Evolutionary conservation across 2,888 invertebrate species (phyloP), one percentile per base, ranked within the genome.

Genomic region (Galeopsomyia nigrocyanea): DNA sequence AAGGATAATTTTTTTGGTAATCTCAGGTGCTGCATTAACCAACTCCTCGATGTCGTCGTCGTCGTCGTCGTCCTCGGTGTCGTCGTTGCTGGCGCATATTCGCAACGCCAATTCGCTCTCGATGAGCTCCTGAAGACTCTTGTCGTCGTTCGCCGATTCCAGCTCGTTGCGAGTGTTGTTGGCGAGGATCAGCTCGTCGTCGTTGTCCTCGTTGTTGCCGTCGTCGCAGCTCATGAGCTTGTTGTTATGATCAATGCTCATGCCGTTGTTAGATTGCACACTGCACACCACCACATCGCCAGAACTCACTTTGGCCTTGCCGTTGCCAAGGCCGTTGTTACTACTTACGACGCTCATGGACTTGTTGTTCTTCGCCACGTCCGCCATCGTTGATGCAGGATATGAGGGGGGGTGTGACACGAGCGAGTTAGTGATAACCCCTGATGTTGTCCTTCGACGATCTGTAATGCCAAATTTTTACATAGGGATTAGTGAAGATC

Each of bases 191-290:
- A 84, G 78, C 74, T 83, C 82, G 68, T 85, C 82, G 68, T 84
- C 83, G 47, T 82, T 80, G 46, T 81, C 80, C 77, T 86, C 83
- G 68, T 85, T 83, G 71, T 17, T 16, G 0, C 82, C 83, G 78
- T 17, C 22, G 0, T 82, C 83, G 78, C 80, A 80, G 61, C 62
- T 71, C 68, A 68, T 71, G 60, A 70, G 77, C 83, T 84, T 82
- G 71, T 83, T 83, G 82, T 85, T 86, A 82, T 82, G 79, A 78
- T 86, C 85, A 80, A 86, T 26, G 2, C 2, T 85, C 84, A 86
- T 83, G 83, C 85, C 85, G 79, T 85, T 86, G 85, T 86, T 86
- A 85, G 86, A 85, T 75, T 82, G 83, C 79, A 85, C 83, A 83
- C 82, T 78, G 81, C 86, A 86, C 82, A 84, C 85, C 82, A 84